Evolutionary conservation across 2,113 vertebrate species (phyloP), one percentile per base, ranked within the genome.

Genomic region (Ceuthmochares aereus): DNA sequence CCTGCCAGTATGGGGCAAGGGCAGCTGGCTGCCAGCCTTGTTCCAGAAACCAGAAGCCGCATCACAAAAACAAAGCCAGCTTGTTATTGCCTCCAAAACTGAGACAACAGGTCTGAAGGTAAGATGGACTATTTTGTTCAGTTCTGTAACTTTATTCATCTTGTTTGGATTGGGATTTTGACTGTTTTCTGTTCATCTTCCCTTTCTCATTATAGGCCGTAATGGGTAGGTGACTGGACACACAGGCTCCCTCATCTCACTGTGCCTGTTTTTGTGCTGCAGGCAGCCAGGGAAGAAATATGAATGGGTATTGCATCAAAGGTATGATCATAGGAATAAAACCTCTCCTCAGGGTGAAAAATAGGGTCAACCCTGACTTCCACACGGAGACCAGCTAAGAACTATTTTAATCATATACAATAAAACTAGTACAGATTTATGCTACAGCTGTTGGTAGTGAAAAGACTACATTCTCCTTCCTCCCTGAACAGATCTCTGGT

Each of bases 271-370:
- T 16, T 89, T 9, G 15, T 36, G 40, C 55, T 69, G 58, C 47
- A 68, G 67, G 45, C 68, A 63, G 64, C n/a, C 80, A 67, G 51
- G 73, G 56, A 23, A 77, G 56, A 90, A 59, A 27, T 32, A 16
- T 2, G 6, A 84, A 30, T 42, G 49, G 89, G 60, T 69, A 84
- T 82, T 75, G 20, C 84, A 91, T 89, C 73, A 84, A 78, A 73
- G 54, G 43, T 55, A 19, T 42, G 34, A 55, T 59, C 62, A 2
- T 1, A 59, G 27, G 81, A 94, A 94, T 66, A 96, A 95, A 78
- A 89, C 87, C 66, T 42, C 43, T 84, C 82, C 93, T 97, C 93
- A 96, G 70, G 27, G 8, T 87, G 87, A 94, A 92, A 91, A 96
- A 60, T 40, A 51, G 12, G 43, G 56, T 23, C 52, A 68, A 68